A percentile compares a stretch with the other conserved stretches of the same genome.
Evolutionary conservation across 2,797 vertebrate genomes (phyloP).

Genomic region (Etheostoma nigrum): DNA sequence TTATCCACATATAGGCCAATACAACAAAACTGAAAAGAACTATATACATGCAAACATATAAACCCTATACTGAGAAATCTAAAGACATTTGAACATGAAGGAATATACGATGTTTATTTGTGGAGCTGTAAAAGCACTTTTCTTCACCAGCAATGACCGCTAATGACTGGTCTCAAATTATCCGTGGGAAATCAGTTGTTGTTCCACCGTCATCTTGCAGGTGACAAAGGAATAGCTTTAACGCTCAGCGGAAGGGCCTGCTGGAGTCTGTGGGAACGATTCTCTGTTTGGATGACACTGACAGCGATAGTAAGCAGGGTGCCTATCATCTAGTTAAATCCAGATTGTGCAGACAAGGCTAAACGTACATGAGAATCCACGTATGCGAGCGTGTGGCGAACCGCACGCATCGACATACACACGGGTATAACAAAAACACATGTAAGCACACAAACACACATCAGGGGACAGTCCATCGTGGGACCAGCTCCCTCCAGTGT

Average conservation of each 20-base stretch:
- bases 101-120: not conserved
- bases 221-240: conserved; percentile 70
- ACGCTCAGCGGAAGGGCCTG: conserved; percentile 70
- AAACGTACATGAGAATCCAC: conserved; percentile 27
- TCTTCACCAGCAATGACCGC: conserved; percentile 60
- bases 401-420: conserved; percentile 43
- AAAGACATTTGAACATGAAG: not conserved
- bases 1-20: too few species aligned
- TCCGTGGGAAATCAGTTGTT: conserved; percentile 65
- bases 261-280: conserved; percentile 82
- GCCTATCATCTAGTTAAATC: conserved; percentile 69
- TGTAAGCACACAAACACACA: conserved; percentile 58
- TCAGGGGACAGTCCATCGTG: conserved; percentile 46
- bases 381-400: conserved; percentile 36
- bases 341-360: conserved; percentile 66
- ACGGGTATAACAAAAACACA: conserved; percentile 65
- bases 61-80: too few species aligned
- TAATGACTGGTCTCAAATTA: conserved; percentile 57
- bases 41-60: too few species aligned
- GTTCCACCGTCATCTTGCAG: conserved; percentile 68
- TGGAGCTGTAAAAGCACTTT: conserved; percentile 1
- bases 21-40: too few species aligned
- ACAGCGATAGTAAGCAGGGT: conserved; percentile 63
- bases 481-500: conserved; percentile 58
- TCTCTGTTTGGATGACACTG: conserved; percentile 71